Evolutionary conservation across 2,797 vertebrate species (phyloP).

Genomic region (Trachurus trachurus): DNA sequence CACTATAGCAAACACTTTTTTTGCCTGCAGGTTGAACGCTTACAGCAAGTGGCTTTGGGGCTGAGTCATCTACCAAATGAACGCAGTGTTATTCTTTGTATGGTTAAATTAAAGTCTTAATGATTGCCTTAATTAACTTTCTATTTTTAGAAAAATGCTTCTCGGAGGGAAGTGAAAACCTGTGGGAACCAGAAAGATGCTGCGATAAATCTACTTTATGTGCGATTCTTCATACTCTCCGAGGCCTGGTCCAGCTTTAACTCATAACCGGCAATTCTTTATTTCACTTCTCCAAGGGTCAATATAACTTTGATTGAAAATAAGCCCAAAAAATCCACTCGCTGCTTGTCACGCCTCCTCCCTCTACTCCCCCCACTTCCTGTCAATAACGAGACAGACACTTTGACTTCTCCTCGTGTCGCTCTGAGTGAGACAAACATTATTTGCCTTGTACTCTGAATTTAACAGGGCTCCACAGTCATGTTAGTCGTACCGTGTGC

Average conservation of each 20-base stretch:
- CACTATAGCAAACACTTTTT: slow-evolving; percentile 5
- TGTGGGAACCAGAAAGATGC: slow-evolving; percentile 45
- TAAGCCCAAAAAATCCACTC: slow-evolving; percentile 33
- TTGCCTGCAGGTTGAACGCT: slow-evolving; percentile 11
- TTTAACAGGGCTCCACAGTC: neutral
- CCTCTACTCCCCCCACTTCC: slow-evolving; percentile 5
- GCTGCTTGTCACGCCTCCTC: slow-evolving; percentile 12
- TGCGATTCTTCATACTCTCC: slow-evolving; percentile 46
- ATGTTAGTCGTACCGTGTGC: neutral
- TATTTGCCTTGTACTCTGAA: neutral
- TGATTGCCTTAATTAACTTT: slow-evolving; percentile 55
- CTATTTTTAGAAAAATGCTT: slow-evolving; percentile 55
- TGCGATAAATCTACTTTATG: slow-evolving; percentile 56
- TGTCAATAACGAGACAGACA: slow-evolving; percentile 16
- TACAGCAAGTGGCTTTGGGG: slow-evolving; percentile 14
- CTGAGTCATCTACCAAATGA: slow-evolving; percentile 37
- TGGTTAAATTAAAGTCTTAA: slow-evolving; percentile 43
- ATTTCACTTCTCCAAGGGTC: slow-evolving; percentile 61
- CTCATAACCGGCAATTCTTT: slow-evolving; percentile 62
- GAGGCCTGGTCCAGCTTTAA: slow-evolving; percentile 49
- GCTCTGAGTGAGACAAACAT: neutral
- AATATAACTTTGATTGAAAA: slow-evolving; percentile 62
- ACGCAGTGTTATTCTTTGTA: slow-evolving; percentile 36
- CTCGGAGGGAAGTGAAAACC: slow-evolving; percentile 40
- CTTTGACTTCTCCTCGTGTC: neutral